Evolutionary conservation across 2,113 vertebrate species (phyloP), one percentile per base, ranked within the genome.

Genomic region (Serilophus lunatus): DNA sequence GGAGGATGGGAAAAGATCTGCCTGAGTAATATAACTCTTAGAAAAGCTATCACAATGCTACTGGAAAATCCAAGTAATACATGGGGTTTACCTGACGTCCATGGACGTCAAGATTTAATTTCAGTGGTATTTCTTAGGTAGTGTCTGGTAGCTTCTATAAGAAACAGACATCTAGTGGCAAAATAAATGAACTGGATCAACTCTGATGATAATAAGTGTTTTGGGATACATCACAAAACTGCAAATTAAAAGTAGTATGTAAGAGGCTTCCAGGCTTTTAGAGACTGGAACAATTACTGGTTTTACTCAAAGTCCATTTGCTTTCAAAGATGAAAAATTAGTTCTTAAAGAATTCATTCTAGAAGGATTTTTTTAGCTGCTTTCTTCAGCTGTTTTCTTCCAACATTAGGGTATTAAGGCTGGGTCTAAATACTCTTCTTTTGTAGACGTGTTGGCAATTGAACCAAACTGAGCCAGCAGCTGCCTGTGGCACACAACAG

Each of bases 261-360:
- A 61, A 36, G 40, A 93, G 72, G 28, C 15, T 85, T 68, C 36
- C 90, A 72, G 57, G n/a, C 18, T 65, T 84, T 71, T 42, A 50
- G 7, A 83, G 25, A 54, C 56, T 29, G 11, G 12, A 12, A 8
- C 18, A 82, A 64, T 45, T 38, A 9, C 47, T 29, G 7, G 36
- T 81, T 69, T 70, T 18, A 84, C 31, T 74, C 26, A 56, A 91
- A 91, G 53, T 66, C 42, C 38, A 82, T 71, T 69, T 89, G 49
- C 28, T 78, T 86, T 83, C 51, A 70, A 78, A 89, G 2, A 18
- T 40, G 60, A 33, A 68, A 69, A 3, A 77, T 36, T 4, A 61
- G 6, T 61, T 90, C 69, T 63, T 56, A 26, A 71, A 40, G 3
- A 82, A 68, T 19, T 79, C 22, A 24, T 18, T 79, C 47, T 44